phyloP scores from a whole-genome alignment of 2,888 invertebrate genomes.

The Pristionchus arcanus region DNA sequence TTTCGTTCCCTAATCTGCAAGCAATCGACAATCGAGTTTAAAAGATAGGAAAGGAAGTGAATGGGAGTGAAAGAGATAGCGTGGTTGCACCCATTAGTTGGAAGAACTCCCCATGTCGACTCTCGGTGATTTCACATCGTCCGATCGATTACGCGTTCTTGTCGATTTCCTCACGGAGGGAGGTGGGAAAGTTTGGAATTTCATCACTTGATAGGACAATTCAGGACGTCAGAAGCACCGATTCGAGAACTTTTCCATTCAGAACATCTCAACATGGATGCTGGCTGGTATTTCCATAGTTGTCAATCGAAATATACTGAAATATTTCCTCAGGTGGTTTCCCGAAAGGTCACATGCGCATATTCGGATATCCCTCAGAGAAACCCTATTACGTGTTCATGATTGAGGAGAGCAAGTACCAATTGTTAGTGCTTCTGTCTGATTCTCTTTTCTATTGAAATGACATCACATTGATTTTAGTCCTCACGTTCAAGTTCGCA shows the following conservation, averaged over 20 bases:
- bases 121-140: conserved; percentile 20
- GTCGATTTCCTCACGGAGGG: conserved; percentile 1
- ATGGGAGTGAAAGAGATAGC: not conserved
- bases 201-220: not conserved
- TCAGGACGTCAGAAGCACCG: not conserved
- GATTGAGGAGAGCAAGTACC: not conserved
- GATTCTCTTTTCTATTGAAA: not conserved
- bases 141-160: not conserved
- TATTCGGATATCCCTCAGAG: not conserved
- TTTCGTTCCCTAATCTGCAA: not conserved
- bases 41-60: not conserved
- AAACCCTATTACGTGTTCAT: not conserved
- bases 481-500: not conserved
- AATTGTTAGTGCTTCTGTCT: not conserved
- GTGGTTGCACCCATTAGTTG: not conserved
- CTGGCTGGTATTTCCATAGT: not conserved
- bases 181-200: not conserved
- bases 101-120: not conserved
- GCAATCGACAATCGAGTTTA: not conserved
- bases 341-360: conserved; percentile 9
- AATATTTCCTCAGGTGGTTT: not conserved
- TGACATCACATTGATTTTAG: not conserved
- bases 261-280: conserved; percentile 1
- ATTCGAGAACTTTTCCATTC: conserved; percentile 13
- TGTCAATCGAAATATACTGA: too few relatives aligned